phyloP scores from a whole-genome alignment of 35 echinoderm and acorn worm genomes.

The Patiria miniata region DNA sequence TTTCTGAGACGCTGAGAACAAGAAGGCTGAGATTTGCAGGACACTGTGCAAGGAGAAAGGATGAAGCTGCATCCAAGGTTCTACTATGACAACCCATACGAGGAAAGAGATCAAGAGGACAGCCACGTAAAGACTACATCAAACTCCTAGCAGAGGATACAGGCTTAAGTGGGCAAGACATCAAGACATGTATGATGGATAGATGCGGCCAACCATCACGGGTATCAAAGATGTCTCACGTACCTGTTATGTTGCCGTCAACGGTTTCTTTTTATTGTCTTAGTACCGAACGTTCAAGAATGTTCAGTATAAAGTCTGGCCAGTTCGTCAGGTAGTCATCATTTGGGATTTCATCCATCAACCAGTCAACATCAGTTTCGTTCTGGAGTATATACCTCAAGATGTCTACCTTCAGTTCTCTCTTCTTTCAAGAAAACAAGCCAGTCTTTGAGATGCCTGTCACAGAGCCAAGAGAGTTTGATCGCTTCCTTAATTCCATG shows the following conservation, averaged over 20 bases:
- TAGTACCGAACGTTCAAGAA: background rate
- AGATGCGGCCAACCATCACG: background rate
- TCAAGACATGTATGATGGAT: no score
- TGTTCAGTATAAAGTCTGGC: background rate
- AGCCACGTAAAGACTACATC: no score
- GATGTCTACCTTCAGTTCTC: background rate
- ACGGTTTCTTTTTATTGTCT: background rate
- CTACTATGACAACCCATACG: no score
- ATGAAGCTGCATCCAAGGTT: no score
- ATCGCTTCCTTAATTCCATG: background rate
- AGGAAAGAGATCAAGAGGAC: no score
- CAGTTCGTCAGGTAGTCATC: background rate
- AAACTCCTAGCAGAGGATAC: no score
- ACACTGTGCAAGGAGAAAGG: no score
- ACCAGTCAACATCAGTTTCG: background rate
- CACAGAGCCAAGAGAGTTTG: no score
- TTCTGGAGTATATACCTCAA: background rate
- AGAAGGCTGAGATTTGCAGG: no score
- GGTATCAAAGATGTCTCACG: background rate
- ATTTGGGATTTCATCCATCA: background rate
- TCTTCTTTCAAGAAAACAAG: slow-evolving; percentile 6
- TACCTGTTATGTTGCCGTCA: background rate
- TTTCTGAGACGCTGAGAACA: no score
- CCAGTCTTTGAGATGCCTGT: background rate
- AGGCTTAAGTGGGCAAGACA: no score